A percentile compares a stretch with the other conserved stretches of the same genome.
Evolutionary conservation across 2,797 vertebrate genomes (phyloP).

Genomic region (Pangasius larnaudii): DNA sequence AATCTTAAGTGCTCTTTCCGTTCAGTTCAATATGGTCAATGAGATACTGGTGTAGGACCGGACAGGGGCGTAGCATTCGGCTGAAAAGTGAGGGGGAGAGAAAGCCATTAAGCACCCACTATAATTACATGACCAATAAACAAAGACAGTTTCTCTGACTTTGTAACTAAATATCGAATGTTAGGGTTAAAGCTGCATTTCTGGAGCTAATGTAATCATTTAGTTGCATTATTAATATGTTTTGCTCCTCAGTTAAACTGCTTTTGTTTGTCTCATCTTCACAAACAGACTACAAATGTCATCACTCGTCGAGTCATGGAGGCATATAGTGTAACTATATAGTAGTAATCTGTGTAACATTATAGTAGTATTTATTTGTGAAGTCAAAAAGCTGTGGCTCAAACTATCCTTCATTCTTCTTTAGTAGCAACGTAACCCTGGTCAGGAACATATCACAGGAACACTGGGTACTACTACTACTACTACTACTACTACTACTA

Average conservation of each 20-base stretch:
- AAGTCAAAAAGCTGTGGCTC: not conserved
- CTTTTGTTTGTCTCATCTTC: not conserved
- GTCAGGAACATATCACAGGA: not conserved
- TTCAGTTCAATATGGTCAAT: slow-evolving; percentile 32
- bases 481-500: not conserved
- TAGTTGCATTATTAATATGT: not conserved
- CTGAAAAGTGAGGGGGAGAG: not conserved
- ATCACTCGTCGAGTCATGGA: not conserved
- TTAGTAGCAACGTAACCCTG: not conserved
- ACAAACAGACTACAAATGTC: not conserved
- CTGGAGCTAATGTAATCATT: not conserved
- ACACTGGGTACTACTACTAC: not conserved
- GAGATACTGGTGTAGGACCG: slow-evolving; percentile 1
- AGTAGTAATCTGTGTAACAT: not conserved
- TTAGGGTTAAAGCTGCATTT: not conserved
- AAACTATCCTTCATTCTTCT: not conserved
- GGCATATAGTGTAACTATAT: no score
- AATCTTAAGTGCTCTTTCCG: slow-evolving; percentile 36
- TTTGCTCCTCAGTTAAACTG: not conserved
- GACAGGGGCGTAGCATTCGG: not conserved
- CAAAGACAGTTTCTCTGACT: not conserved
- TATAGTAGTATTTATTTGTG: not conserved
- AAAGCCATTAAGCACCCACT: slow-evolving; percentile 5
- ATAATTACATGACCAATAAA: slow-evolving; percentile 23
- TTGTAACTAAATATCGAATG: slow-evolving; percentile 16